These are phyloP conservation scores for Eucriotettix oculatus DNA, from an alignment of 2,888 invertebrate genomes.

Conservation along the genomic window DNA sequence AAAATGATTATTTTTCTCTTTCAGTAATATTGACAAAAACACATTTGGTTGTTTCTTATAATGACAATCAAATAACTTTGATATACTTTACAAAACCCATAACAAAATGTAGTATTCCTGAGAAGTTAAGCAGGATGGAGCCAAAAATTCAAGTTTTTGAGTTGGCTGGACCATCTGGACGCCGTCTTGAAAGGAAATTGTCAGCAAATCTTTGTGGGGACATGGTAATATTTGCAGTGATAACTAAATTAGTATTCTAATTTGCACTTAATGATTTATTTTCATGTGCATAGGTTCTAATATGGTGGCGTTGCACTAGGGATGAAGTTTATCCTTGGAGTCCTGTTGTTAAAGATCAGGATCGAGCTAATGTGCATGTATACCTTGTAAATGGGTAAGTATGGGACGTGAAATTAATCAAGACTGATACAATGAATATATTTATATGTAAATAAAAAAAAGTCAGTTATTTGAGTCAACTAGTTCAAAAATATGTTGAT, in stretches of 20 bases:
- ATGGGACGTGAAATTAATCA: background rate
- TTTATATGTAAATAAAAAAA: too few relatives aligned
- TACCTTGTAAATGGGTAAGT: constrained; percentile 53
- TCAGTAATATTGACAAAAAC: constrained; percentile 47
- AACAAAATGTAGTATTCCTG: constrained; percentile 32
- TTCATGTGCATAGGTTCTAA: constrained; percentile 32
- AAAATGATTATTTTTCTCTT: constrained; percentile 17
- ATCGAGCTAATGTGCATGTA: constrained; percentile 75
- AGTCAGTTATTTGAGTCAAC: background rate
- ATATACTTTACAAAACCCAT: constrained; percentile 45
- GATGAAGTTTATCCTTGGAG: constrained; percentile 90
- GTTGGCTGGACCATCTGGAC: constrained; percentile 34
- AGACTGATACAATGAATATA: too few relatives aligned
- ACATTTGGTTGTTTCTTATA: constrained; percentile 50
- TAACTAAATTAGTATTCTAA: too few relatives aligned
- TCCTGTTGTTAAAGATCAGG: constrained; percentile 65
- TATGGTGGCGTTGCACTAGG: constrained; percentile 72
- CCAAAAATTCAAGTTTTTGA: constrained; percentile 44
- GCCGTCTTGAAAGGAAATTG: constrained; percentile 35
- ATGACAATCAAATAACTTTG: constrained; percentile 49
- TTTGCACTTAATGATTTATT: background rate
- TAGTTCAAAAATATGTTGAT: background rate
- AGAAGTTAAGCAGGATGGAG: constrained; percentile 48
- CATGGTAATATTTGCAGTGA: constrained; percentile 25
- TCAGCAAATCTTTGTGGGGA: constrained; percentile 31